Base-by-base conservation (phyloP, 2,888 invertebrate genomes). In the Argynnis bischoffii region DNA sequence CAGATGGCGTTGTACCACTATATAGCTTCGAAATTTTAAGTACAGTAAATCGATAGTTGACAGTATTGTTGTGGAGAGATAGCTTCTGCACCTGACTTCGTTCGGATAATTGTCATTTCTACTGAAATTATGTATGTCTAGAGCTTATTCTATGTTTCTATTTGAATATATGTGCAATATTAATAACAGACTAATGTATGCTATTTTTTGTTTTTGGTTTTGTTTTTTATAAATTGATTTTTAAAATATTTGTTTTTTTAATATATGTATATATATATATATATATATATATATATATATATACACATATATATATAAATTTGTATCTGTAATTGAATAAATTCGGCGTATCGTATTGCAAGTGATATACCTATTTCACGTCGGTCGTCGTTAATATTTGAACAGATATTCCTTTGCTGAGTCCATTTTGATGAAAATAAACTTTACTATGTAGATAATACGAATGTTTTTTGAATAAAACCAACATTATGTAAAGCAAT, bases 321-420 rank as follows among this genome's bases (percentile, higher is more conserved):
- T 55, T 50, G 60, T 63, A 8, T 13, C 48, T 31, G 63, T 71
- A 71, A 72, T 72, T 67, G 67, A 65, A 72, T 72, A 74, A 74
- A 70, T 73, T 71, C 64, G 64, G 57, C 76, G 75, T 76, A 75
- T 41, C 11, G 11, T 76, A 72, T 73, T 64, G 72, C 65, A 64
- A 79, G 72, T 79, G 77, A 83, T 85, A 84, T 73, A 79, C 79
- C 79, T 86, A 84, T 84, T 83, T 85, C 78, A 84, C 78, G 80
- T 77, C 81, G 79, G 73, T 77, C 70, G 73, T 72, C 73, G 78
- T 85, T 76, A 89, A 90, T 89, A 89, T 84, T 89, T 89, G 72
- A 89, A 75, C 75, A 79, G 81, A 82, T 85, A 82, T 85, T 81
- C 83, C 85, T 83, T 79, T 75, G 73, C 69, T 69, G 56, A 69